phyloP scores from a whole-genome alignment of 2,888 invertebrate species.

The Oegoconia quadripuncta region DNA sequence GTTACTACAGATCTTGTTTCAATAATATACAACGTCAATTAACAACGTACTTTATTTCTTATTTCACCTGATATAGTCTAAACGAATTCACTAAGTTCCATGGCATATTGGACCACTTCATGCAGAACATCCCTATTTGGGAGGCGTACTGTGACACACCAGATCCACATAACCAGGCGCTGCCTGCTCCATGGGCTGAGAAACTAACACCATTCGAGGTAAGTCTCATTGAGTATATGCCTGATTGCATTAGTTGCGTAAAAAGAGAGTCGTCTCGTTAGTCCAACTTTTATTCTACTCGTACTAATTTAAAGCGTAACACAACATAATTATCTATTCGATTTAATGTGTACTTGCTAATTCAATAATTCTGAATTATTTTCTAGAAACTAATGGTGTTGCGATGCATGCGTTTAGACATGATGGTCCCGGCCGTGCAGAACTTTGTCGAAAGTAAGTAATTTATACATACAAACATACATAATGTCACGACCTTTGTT shows the following conservation, averaged over 20 bases:
- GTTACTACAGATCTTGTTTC: too few species aligned
- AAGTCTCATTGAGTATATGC: too few species aligned
- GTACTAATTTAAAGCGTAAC: background rate
- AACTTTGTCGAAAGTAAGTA: conserved; percentile 81
- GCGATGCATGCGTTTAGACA: conserved; percentile 91
- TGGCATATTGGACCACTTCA: conserved; percentile 84
- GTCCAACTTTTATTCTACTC: background rate
- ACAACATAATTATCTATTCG: background rate
- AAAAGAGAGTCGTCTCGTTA: too few species aligned
- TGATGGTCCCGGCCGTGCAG: conserved; percentile 89
- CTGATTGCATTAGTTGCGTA: too few species aligned
- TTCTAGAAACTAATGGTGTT: conserved; percentile 86
- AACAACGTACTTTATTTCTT: too few species aligned
- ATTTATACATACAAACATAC: too few species aligned
- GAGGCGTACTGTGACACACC: conserved; percentile 85
- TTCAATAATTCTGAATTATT: background rate
- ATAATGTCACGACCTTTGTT: too few species aligned
- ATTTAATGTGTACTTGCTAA: background rate
- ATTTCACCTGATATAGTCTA: conserved; percentile 60
- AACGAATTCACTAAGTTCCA: conserved; percentile 63
- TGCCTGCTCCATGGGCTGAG: conserved; percentile 85
- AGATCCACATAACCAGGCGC: conserved; percentile 83
- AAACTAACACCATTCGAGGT: conserved; percentile 81
- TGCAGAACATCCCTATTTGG: conserved; percentile 81
- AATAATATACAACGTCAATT: too few species aligned